These are phyloP conservation scores for Gobius niger DNA, from an alignment of 2,113 vertebrate genomes.

Conservation along the genomic window DNA sequence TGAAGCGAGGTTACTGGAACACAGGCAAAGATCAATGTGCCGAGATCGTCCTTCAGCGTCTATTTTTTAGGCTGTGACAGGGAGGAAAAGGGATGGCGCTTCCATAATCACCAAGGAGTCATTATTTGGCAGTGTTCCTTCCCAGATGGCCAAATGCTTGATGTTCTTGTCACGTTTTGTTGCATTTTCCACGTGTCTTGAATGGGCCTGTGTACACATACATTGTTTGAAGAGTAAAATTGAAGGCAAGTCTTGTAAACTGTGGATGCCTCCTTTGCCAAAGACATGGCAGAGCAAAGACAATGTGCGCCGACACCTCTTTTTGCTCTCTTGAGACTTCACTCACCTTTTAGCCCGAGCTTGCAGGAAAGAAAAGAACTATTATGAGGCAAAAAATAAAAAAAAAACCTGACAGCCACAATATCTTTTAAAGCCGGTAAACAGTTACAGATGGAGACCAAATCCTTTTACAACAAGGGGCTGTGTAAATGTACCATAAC, in stretches of 20 bases:
- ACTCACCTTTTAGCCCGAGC: slow-evolving; percentile 52
- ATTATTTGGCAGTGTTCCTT: slow-evolving; percentile 69
- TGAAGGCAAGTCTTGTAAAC: slow-evolving; percentile 80
- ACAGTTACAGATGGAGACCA: not conserved
- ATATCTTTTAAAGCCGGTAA: slow-evolving; percentile 7
- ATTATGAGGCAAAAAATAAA: not conserved
- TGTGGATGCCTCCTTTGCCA: slow-evolving; percentile 69
- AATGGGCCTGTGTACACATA: slow-evolving; percentile 78
- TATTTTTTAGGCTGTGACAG: slow-evolving; percentile 53
- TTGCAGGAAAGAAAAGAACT: slow-evolving; percentile 26
- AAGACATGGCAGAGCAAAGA: slow-evolving; percentile 72
- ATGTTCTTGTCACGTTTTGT: slow-evolving; percentile 80
- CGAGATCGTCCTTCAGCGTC: slow-evolving; percentile 39
- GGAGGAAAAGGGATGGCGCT: slow-evolving; percentile 51
- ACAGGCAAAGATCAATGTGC: slow-evolving; percentile 38
- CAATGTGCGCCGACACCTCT: slow-evolving; percentile 63
- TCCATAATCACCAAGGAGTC: slow-evolving; percentile 67
- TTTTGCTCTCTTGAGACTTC: slow-evolving; percentile 62
- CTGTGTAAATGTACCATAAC: slow-evolving; percentile 3
- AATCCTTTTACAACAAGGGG: slow-evolving; percentile 1
- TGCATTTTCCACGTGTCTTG: slow-evolving; percentile 73
- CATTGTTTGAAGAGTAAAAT: slow-evolving; percentile 84
- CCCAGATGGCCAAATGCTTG: slow-evolving; percentile 76
- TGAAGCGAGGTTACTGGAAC: slow-evolving; percentile 24
- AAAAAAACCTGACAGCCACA: not conserved